Evolutionary conservation across 2,888 invertebrate species (phyloP).

Genomic region (Shargacucullia verbasci): DNA sequence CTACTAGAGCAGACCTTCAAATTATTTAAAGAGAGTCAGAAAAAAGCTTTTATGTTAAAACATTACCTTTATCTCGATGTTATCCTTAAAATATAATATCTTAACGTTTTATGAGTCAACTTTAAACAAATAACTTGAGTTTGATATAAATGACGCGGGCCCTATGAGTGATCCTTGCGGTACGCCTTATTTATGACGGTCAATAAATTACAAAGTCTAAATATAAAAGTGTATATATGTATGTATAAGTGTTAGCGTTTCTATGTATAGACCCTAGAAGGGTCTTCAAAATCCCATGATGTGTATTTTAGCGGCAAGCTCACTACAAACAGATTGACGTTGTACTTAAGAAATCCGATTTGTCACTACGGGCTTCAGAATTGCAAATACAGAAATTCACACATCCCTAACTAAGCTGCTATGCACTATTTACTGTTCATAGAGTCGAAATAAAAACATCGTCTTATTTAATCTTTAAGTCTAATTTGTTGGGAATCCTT

Average conservation of each 20-base stretch:
- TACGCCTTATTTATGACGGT: constrained; percentile 37
- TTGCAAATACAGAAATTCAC: constrained; percentile 30
- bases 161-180: constrained; percentile 32
- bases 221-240: constrained; percentile 13
- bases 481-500: too few relatives aligned
- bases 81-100: constrained; percentile 26
- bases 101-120: constrained; percentile 26
- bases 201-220: constrained; percentile 15
- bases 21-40: background rate
- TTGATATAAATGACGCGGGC: constrained; percentile 20
- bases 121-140: constrained; percentile 28
- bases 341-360: constrained; percentile 53
- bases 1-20: background rate
- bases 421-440: constrained; percentile 1
- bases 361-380: constrained; percentile 34
- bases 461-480: too few relatives aligned
- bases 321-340: constrained; percentile 40
- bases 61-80: constrained; percentile 4
- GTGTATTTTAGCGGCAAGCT: constrained; percentile 42
- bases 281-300: constrained; percentile 33
- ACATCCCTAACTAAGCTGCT: constrained; percentile 11
- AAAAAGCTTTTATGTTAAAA: constrained; percentile 13
- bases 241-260: constrained; percentile 7
- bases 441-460: constrained; percentile 3
- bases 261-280: constrained; percentile 11